A percentile compares a stretch with the other conserved stretches of the same genome.
These are phyloP conservation scores for Trimorus sp. DNA, from an alignment of 2,888 invertebrate species.

Conservation along the genomic window DNA sequence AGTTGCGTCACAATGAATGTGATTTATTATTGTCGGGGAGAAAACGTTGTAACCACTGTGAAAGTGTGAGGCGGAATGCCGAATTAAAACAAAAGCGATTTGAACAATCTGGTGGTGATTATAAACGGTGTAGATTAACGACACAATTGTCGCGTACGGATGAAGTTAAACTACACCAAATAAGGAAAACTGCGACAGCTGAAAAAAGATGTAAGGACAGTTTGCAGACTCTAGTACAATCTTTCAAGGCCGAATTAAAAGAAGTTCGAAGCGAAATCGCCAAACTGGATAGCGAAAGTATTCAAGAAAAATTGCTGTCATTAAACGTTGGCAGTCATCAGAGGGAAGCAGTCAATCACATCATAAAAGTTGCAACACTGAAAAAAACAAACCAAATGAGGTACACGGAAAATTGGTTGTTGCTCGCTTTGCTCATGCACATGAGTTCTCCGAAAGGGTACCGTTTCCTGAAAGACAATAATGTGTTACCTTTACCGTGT, in stretches of 20 bases:
- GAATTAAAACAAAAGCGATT: not conserved
- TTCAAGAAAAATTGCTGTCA: not conserved
- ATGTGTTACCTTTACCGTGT: conserved; percentile 17
- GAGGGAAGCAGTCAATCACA: conserved; percentile 4
- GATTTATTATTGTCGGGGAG: not conserved
- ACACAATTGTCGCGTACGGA: too few relatives aligned
- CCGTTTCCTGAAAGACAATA: conserved; percentile 5
- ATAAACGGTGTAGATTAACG: too few relatives aligned
- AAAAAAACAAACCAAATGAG: not conserved
- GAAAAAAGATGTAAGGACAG: too few relatives aligned
- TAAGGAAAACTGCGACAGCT: too few relatives aligned
- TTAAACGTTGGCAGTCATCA: conserved; percentile 1
- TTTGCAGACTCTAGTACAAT: not conserved
- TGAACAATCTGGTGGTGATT: too few relatives aligned
- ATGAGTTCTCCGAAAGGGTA: conserved; percentile 32
- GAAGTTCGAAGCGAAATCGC: not conserved
- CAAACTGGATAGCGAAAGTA: not conserved
- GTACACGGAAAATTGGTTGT: conserved; percentile 27
- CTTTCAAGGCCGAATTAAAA: not conserved
- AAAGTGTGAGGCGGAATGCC: not conserved
- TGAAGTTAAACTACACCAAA: too few relatives aligned
- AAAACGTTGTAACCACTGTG: not conserved
- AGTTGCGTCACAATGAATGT: not conserved
- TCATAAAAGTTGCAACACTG: not conserved
- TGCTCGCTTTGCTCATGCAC: conserved; percentile 24